Conservation (phyloP, 2,113 vertebrate species). For the Odocoileus hemionus region DNA sequence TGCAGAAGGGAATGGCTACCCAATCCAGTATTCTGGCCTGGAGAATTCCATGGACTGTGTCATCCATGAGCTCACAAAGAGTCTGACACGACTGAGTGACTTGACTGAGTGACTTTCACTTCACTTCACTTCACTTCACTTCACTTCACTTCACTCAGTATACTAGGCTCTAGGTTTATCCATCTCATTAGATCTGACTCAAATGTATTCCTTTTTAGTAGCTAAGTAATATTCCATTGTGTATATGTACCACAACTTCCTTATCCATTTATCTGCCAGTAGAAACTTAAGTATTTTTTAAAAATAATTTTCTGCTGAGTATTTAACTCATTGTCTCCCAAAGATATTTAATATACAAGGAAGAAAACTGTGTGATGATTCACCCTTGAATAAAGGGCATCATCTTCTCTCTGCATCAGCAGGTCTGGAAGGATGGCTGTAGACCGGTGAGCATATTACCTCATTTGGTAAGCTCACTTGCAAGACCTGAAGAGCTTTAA, state of each 20-base stretch:
- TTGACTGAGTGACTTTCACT: too few relatives aligned
- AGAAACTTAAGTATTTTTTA: not conserved
- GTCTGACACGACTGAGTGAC: not conserved
- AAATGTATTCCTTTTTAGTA: not conserved
- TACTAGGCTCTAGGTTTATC: not conserved
- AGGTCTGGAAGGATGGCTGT: rapidly evolving
- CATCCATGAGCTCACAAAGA: rapidly evolving
- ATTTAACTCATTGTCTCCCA: not conserved
- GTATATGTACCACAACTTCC: not conserved
- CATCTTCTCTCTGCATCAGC: too few relatives aligned
- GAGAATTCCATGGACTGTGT: not conserved
- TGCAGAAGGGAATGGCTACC: not conserved
- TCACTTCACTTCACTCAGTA: not conserved
- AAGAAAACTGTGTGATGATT: not conserved
- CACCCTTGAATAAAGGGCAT: rapidly evolving
- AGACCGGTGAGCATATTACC: rapidly evolving
- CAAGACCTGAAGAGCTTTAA: rapidly evolving
- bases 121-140: not conserved
- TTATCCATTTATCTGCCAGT: not conserved
- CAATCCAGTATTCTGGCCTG: not conserved
- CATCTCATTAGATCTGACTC: not conserved
- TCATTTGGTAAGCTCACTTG: rapidly evolving
- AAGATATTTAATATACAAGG: not conserved
- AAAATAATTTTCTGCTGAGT: not conserved
- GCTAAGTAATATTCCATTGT: not conserved